These are phyloP conservation scores for Allacma fusca DNA, from an alignment of 2,888 invertebrate species.

Conservation along the genomic window DNA sequence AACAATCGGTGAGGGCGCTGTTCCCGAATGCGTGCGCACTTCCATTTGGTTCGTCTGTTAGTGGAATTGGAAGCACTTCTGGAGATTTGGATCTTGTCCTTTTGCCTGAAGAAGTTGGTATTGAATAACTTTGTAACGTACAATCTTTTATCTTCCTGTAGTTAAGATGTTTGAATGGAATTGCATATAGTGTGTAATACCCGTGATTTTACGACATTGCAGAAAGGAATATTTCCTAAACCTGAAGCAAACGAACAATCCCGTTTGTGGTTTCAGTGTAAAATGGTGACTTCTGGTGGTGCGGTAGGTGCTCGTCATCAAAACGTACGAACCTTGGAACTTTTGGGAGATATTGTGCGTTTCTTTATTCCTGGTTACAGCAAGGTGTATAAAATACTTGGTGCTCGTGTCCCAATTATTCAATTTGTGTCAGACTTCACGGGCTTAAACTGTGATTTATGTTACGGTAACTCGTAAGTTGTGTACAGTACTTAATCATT, in stretches of 20 bases:
- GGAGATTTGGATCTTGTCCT: constrained; percentile 60
- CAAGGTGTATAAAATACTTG: constrained; percentile 74
- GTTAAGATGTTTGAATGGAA: no score
- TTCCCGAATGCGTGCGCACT: constrained; percentile 58
- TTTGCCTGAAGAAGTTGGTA: constrained; percentile 55
- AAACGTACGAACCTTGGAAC: constrained; percentile 77
- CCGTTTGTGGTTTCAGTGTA: constrained; percentile 72
- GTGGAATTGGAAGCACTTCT: constrained; percentile 58
- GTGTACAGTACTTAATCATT: no score
- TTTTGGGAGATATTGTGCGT: constrained; percentile 76
- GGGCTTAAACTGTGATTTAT: constrained; percentile 83
- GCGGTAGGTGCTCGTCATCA: constrained; percentile 70
- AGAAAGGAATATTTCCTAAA: no score
- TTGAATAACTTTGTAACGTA: not conserved
- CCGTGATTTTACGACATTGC: no score
- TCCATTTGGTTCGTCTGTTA: constrained; percentile 60
- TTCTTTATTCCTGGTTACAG: constrained; percentile 77
- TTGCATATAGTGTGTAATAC: no score
- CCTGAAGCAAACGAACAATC: constrained; percentile 63
- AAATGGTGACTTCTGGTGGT: constrained; percentile 66
- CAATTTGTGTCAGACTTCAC: constrained; percentile 81
- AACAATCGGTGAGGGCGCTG: constrained; percentile 49
- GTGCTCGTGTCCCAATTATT: constrained; percentile 88
- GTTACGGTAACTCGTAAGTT: constrained; percentile 80
- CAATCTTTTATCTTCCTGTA: not conserved